Evolutionary conservation across 2,797 vertebrate genomes (phyloP).

Genomic region (Spea hammondii): DNA sequence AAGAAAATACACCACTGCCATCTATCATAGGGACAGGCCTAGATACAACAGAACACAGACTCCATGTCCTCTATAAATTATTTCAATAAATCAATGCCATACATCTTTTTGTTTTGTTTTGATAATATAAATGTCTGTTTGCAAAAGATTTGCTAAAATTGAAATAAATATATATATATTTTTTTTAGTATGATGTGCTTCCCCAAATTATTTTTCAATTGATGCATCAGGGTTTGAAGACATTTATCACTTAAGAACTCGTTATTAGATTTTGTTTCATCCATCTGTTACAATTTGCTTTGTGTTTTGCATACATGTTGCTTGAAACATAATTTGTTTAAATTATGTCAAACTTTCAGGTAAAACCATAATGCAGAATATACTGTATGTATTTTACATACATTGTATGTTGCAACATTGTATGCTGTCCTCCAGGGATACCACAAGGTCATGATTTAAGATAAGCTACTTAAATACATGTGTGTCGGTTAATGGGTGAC

Average conservation of each 20-base stretch:
- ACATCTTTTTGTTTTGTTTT: background rate
- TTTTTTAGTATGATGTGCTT: background rate
- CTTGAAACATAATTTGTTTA: too few species aligned
- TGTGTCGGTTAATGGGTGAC: too few species aligned
- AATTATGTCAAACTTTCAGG: too few species aligned
- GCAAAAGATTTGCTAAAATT: constrained; percentile 3
- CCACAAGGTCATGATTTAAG: too few species aligned
- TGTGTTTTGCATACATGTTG: background rate
- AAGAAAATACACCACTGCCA: constrained; percentile 10
- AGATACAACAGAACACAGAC: constrained; percentile 4
- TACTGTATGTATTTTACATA: too few species aligned
- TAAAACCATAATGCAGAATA: too few species aligned
- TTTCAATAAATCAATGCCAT: constrained; percentile 8
- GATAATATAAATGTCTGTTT: background rate
- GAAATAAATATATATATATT: too few species aligned
- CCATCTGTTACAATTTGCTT: background rate
- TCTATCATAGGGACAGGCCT: constrained; percentile 5
- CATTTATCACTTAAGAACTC: background rate
- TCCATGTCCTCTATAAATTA: background rate
- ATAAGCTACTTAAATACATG: too few species aligned
- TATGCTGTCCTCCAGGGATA: too few species aligned
- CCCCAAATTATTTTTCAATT: background rate
- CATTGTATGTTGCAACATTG: too few species aligned
- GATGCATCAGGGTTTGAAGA: background rate
- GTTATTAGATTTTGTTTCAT: background rate